phyloP scores from a whole-genome alignment of 2,888 invertebrate genomes.

The Lagria hirta region DNA sequence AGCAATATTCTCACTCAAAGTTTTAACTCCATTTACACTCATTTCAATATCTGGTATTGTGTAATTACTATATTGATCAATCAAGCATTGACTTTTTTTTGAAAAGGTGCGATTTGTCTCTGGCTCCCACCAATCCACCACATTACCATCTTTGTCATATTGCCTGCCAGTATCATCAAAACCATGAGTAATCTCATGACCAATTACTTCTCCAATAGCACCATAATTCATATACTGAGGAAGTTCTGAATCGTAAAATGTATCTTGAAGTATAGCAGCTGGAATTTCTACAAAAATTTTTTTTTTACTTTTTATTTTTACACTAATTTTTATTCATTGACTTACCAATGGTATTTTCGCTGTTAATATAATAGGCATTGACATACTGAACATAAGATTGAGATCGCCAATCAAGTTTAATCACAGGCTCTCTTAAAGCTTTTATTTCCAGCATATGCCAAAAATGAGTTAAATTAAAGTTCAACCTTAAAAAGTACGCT shows the following conservation, averaged over 20 bases:
- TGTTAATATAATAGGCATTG: conserved; percentile 60
- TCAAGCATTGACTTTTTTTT: conserved; percentile 78
- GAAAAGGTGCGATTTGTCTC: conserved; percentile 75
- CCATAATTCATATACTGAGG: conserved; percentile 86
- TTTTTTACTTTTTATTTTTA: too few species aligned
- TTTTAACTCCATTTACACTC: conserved; percentile 85
- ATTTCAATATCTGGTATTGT: conserved; percentile 70
- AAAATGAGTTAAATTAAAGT: conserved; percentile 16
- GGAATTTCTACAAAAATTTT: conserved; percentile 57
- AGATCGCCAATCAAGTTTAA: conserved; percentile 59
- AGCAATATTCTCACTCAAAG: conserved; percentile 90
- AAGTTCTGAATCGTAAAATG: conserved; percentile 79
- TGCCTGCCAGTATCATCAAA: conserved; percentile 82
- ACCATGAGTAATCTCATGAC: conserved; percentile 84
- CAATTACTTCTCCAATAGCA: conserved; percentile 81
- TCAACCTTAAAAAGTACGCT: conserved; percentile 4
- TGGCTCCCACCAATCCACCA: conserved; percentile 86
- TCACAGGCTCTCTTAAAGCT: conserved; percentile 56
- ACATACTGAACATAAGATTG: conserved; percentile 57
- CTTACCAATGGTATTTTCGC: conserved; percentile 61
- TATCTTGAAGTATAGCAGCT: conserved; percentile 83
- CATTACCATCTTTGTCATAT: conserved; percentile 82
- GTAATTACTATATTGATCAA: conserved; percentile 85
- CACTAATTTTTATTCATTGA: too few species aligned
- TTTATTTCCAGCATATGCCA: conserved; percentile 50